Conservation (phyloP, 1,140 invertebrate genomes). For the Drosophila neocordata region DNA sequence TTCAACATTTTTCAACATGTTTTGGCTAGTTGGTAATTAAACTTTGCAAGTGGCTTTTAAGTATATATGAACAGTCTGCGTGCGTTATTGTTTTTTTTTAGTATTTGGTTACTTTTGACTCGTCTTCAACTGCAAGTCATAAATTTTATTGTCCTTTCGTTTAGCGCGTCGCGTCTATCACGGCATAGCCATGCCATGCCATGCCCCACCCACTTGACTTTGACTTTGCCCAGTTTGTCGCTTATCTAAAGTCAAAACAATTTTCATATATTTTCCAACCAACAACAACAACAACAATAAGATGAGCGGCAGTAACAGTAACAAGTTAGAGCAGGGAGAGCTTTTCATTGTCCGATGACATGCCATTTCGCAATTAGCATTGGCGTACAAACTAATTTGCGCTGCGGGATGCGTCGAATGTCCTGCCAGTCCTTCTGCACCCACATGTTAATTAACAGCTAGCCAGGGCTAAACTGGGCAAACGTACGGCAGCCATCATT, state of each 20-base stretch:
- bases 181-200: conserved; percentile 44
- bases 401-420: conserved; percentile 61
- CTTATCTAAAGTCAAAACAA: conserved; percentile 82
- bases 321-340: conserved; percentile 32
- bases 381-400: conserved; percentile 82
- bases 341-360: conserved; percentile 69
- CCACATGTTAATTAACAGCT: conserved; percentile 79
- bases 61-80: conserved; percentile 15
- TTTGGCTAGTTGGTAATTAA: conserved; percentile 57
- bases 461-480: conserved; percentile 4
- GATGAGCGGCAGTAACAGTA: not conserved
- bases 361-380: conserved; percentile 79
- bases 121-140: conserved; percentile 71
- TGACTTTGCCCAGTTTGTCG: conserved; percentile 50
- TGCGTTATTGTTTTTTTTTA: not conserved
- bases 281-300: conserved; percentile 7
- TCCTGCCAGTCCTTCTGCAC: conserved; percentile 44
- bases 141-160: conserved; percentile 74
- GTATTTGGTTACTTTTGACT: conserved; percentile 2
- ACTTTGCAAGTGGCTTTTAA: conserved; percentile 68
- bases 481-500: conserved; percentile 59
- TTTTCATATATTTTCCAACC: conserved; percentile 75
- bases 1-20: conserved; percentile 16
- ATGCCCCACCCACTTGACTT: conserved; percentile 26
- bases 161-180: conserved; percentile 65